Evolutionary conservation across 2,797 vertebrate species (phyloP).

Genomic region (Poeciliopsis turneri): DNA sequence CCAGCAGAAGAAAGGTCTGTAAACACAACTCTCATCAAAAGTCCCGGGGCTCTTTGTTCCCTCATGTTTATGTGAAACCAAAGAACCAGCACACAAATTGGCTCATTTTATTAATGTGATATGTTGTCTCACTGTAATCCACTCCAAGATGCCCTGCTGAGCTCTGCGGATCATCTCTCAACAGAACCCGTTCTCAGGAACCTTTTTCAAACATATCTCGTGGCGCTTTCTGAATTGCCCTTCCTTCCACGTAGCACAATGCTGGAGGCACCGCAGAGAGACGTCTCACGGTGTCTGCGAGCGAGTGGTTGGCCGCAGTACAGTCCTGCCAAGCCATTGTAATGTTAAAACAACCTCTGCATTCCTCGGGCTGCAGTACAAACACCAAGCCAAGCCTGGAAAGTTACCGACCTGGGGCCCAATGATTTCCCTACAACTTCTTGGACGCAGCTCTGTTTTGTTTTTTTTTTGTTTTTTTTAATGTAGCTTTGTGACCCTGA

Average conservation of each 20-base stretch:
- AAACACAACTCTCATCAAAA: slow-evolving; percentile 8
- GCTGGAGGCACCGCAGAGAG: slow-evolving; percentile 55
- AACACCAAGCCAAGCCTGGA: slow-evolving; percentile 59
- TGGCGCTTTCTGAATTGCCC: slow-evolving; percentile 44
- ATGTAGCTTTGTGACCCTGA: neutral
- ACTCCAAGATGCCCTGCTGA: slow-evolving; percentile 17
- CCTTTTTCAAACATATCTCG: slow-evolving; percentile 45
- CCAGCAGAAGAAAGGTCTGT: neutral
- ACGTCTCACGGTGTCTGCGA: slow-evolving; percentile 64
- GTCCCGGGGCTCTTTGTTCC: slow-evolving; percentile 4
- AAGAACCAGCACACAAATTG: neutral
- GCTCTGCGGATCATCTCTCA: slow-evolving; percentile 20
- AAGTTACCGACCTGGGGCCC: slow-evolving; percentile 65
- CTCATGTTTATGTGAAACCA: slow-evolving; percentile 11
- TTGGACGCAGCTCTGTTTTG: slow-evolving; percentile 23
- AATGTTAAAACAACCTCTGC: slow-evolving; percentile 76
- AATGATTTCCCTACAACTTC: slow-evolving; percentile 48
- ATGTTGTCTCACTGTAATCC: slow-evolving; percentile 18
- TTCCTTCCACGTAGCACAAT: slow-evolving; percentile 33
- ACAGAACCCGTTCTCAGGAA: slow-evolving; percentile 33
- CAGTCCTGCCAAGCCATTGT: slow-evolving; percentile 73
- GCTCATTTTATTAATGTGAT: slow-evolving; percentile 13
- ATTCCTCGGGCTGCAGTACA: slow-evolving; percentile 69
- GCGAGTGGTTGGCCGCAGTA: slow-evolving; percentile 61
- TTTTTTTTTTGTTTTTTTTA: no score